Evolutionary conservation across 2,113 vertebrate genomes (phyloP).

Genomic region (Grallaria varia): DNA sequence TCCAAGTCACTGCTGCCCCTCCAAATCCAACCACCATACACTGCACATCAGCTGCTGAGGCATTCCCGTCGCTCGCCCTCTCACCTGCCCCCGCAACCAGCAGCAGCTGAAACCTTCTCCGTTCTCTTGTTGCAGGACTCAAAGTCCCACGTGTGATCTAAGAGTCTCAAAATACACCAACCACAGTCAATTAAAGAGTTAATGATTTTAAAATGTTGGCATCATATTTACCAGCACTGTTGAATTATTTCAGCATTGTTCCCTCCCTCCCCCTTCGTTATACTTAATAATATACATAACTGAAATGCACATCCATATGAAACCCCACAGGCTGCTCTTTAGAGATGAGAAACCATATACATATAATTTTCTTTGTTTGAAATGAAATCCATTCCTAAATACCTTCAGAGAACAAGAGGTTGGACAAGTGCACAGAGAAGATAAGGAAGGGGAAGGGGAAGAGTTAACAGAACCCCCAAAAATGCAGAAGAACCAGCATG

Average conservation of each 20-base stretch:
- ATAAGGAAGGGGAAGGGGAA: neutral
- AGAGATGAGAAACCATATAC: slow-evolving; percentile 71
- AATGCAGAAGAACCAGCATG: slow-evolving; percentile 46
- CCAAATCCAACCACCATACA: slow-evolving; percentile 51
- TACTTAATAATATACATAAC: slow-evolving; percentile 79
- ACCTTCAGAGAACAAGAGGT: slow-evolving; percentile 63
- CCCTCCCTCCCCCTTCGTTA: slow-evolving; percentile 72
- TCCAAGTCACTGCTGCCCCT: slow-evolving; percentile 20
- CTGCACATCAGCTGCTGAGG: neutral
- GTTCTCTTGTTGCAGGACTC: slow-evolving; percentile 24
- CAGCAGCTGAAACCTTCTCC: neutral
- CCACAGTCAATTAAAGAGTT: slow-evolving; percentile 71
- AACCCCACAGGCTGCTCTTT: slow-evolving; percentile 73
- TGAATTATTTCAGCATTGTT: slow-evolving; percentile 71
- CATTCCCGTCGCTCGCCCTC: neutral
- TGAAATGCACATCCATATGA: slow-evolving; percentile 79
- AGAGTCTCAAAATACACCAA: slow-evolving; percentile 72
- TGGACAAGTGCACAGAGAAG: slow-evolving; percentile 52
- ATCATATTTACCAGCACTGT: slow-evolving; percentile 73
- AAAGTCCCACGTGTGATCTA: slow-evolving; percentile 49
- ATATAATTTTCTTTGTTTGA: slow-evolving; percentile 42
- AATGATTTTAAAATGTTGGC: slow-evolving; percentile 66
- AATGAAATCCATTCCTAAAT: slow-evolving; percentile 60
- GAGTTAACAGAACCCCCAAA: slow-evolving; percentile 48
- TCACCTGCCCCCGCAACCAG: neutral